Conservation (phyloP, 2,113 vertebrate species). For the Callorhinus ursinus region DNA sequence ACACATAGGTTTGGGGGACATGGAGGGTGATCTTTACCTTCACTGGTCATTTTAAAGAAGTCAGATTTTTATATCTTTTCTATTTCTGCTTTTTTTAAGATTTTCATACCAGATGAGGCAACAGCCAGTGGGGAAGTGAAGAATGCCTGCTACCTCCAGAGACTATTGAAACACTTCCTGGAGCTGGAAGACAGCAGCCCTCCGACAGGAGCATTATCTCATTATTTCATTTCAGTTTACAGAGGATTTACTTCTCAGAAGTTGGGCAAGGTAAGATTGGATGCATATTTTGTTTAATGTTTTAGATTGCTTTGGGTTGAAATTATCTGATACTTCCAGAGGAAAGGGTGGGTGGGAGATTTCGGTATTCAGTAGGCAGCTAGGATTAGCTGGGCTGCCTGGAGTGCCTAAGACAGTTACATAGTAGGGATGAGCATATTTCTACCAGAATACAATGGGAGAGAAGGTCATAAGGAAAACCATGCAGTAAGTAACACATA, state of each 20-base stretch:
- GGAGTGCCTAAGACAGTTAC: not conserved
- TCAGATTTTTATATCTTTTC: conserved; percentile 29
- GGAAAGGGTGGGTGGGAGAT: not conserved
- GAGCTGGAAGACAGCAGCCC: not conserved
- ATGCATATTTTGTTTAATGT: not conserved
- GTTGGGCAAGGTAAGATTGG: conserved; percentile 52
- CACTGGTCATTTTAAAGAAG: conserved; percentile 10
- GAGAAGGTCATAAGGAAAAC: conserved; percentile 33
- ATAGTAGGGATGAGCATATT: not conserved
- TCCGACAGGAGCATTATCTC: not conserved
- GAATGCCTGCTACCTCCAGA: not conserved
- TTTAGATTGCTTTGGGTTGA: conserved; percentile 22
- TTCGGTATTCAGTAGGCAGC: not conserved
- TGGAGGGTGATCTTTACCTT: not conserved
- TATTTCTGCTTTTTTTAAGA: conserved; percentile 60
- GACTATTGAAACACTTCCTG: not conserved
- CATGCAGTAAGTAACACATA: not conserved
- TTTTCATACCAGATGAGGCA: conserved; percentile 25
- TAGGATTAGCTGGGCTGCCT: not conserved
- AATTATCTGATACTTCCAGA: conserved; percentile 15
- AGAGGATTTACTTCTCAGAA: not conserved
- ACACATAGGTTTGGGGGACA: not conserved
- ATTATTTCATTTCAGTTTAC: conserved; percentile 31
- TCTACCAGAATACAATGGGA: conserved; percentile 26
- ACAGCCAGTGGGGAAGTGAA: conserved; percentile 38